phyloP scores from a whole-genome alignment of 1,140 invertebrate genomes.

The Pristionchus pacificus region DNA sequence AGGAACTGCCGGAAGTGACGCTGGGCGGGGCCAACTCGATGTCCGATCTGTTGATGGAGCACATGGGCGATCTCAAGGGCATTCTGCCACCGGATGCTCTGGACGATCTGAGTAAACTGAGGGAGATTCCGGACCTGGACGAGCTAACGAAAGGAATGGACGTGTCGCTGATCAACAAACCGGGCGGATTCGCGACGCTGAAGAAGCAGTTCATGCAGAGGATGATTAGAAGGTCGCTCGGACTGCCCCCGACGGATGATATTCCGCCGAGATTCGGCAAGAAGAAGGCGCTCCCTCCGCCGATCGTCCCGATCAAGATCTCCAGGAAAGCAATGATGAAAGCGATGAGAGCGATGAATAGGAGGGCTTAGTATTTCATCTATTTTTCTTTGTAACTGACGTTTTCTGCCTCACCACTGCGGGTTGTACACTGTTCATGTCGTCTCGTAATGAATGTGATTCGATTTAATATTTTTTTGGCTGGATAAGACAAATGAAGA shows the following conservation, averaged over 20 bases:
- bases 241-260: constrained; percentile 19
- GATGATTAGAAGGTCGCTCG: constrained; percentile 32
- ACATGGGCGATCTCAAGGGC: constrained; percentile 19
- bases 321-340: constrained; percentile 23
- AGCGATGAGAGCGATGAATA: too few relatives aligned
- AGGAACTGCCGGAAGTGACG: constrained; percentile 24
- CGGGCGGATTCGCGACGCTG: constrained; percentile 42
- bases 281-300: constrained; percentile 16
- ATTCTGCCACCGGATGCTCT: constrained; percentile 37
- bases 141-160: constrained; percentile 48
- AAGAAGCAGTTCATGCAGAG: constrained; percentile 47
- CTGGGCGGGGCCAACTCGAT: neutral
- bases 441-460: too few relatives aligned
- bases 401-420: too few relatives aligned
- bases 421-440: too few relatives aligned
- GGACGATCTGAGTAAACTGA: constrained; percentile 36
- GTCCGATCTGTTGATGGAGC: constrained; percentile 5
- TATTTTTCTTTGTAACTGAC: too few relatives aligned
- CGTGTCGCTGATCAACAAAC: constrained; percentile 44
- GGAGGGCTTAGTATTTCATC: too few relatives aligned
- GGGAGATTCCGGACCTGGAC: constrained; percentile 46
- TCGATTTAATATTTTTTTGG: too few relatives aligned
- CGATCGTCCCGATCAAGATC: constrained; percentile 38
- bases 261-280: neutral
- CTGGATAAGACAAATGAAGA: too few relatives aligned